phyloP scores from a whole-genome alignment of 2,888 invertebrate species.

The Drosophila ezoana region DNA sequence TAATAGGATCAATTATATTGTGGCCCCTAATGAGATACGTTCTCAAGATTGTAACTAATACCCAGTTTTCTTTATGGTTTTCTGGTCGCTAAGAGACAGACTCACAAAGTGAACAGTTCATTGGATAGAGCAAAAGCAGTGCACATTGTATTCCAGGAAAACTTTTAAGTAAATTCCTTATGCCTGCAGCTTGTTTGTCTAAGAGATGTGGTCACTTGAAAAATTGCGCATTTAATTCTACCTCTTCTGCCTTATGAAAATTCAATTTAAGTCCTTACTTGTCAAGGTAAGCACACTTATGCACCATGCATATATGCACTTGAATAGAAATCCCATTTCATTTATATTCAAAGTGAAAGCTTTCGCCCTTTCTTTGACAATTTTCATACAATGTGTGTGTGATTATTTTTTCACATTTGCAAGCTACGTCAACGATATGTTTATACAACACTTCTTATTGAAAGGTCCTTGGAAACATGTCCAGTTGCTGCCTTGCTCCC shows the following conservation, averaged over 20 bases:
- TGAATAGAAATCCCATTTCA: not conserved
- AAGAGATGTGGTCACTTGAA: too few species aligned
- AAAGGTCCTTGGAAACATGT: too few species aligned
- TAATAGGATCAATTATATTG: not conserved
- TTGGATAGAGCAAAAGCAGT: too few species aligned
- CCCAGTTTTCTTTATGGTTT: not conserved
- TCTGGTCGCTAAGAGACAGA: too few species aligned
- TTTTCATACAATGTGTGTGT: not conserved
- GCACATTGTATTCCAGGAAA: too few species aligned
- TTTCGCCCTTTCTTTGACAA: not conserved
- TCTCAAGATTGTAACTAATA: not conserved
- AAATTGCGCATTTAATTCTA: too few species aligned
- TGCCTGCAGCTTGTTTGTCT: too few species aligned
- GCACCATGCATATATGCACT: not conserved
- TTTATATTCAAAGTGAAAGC: not conserved
- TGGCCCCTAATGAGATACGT: not conserved
- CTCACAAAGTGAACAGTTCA: too few species aligned
- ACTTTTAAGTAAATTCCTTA: too few species aligned
- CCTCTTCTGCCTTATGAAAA: not conserved
- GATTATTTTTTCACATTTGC: conserved; percentile 1
- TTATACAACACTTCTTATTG: not conserved
- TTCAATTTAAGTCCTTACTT: not conserved
- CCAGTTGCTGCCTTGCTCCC: not conserved
- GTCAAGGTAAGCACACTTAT: not conserved
- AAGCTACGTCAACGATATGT: not conserved